Conservation (phyloP, 53 echinoderm and acorn worm species). For the Echinarachnius parma region DNA sequence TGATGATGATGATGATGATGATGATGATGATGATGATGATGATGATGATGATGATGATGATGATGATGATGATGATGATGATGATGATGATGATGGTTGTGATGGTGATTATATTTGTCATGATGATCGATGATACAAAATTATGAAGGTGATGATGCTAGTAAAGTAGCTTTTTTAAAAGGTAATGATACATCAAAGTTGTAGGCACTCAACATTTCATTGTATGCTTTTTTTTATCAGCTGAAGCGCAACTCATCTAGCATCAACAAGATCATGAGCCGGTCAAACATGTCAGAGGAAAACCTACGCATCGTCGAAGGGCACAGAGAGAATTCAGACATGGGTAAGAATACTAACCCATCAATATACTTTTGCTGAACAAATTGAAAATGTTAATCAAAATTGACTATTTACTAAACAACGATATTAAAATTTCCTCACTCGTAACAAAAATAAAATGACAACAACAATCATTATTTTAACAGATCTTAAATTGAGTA, state of each 20-base stretch:
- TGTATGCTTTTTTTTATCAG: slow-evolving; percentile 40
- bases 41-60: slow-evolving; percentile 20
- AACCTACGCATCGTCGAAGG: slow-evolving; percentile 94
- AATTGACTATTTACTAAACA: too few species aligned
- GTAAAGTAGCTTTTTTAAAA: too few species aligned
- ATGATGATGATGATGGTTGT: slow-evolving; percentile 7
- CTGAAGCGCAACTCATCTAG: slow-evolving; percentile 61
- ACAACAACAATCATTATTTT: too few species aligned
- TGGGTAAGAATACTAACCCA: slow-evolving; percentile 60
- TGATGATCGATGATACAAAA: too few species aligned
- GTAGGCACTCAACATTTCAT: too few species aligned
- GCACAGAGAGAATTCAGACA: slow-evolving; percentile 92
- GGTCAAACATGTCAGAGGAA: slow-evolving; percentile 64
- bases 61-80: slow-evolving; percentile 4
- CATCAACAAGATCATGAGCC: slow-evolving; percentile 60
- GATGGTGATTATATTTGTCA: neutral
- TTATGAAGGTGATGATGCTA: too few species aligned
- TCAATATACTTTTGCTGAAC: too few species aligned
- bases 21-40: slow-evolving; percentile 19
- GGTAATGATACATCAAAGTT: too few species aligned
- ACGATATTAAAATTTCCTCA: too few species aligned
- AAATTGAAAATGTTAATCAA: too few species aligned
- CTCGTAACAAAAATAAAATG: too few species aligned
- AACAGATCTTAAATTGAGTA: too few species aligned
- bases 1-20: slow-evolving; percentile 7